A percentile compares a stretch with the other conserved stretches of the same genome.
Conservation (phyloP, 1,140 invertebrate genomes). For the Araneus ventricosus region DNA sequence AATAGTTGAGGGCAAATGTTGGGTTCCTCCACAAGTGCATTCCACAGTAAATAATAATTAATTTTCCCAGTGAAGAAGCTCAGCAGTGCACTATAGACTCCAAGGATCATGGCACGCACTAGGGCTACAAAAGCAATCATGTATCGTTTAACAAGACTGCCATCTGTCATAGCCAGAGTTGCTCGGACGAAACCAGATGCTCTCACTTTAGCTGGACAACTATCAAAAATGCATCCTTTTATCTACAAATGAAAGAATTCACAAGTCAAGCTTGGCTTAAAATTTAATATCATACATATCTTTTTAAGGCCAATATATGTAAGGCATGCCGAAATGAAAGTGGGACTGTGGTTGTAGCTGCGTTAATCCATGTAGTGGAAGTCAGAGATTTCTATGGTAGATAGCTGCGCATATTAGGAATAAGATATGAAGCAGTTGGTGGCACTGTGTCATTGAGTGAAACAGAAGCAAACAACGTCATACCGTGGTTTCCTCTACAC, state of each 20-base stretch:
- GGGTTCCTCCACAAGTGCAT: constrained; percentile 80
- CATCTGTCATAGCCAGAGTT: constrained; percentile 81
- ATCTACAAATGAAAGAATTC: constrained; percentile 81
- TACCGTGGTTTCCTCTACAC: no score
- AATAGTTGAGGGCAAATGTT: constrained; percentile 86
- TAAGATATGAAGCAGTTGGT: no score
- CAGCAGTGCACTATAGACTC: constrained; percentile 76
- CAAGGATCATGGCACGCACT: constrained; percentile 76
- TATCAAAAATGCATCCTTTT: constrained; percentile 88
- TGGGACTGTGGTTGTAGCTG: no score
- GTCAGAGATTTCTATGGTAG: no score
- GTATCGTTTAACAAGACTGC: constrained; percentile 73
- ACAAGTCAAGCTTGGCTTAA: no score
- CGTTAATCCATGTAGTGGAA: no score
- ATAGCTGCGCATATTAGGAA: no score
- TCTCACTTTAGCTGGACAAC: constrained; percentile 85
- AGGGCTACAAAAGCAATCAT: constrained; percentile 75
- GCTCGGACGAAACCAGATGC: constrained; percentile 83
- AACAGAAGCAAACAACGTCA: no score
- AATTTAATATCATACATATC: no score
- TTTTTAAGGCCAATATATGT: no score
- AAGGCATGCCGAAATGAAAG: no score
- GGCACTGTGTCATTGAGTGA: no score
- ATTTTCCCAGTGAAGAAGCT: constrained; percentile 75
- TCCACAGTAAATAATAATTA: constrained; percentile 58